These are phyloP conservation scores for Hypotaenidia okinawae DNA, from an alignment of 2,797 vertebrate species.

Conservation along the genomic window DNA sequence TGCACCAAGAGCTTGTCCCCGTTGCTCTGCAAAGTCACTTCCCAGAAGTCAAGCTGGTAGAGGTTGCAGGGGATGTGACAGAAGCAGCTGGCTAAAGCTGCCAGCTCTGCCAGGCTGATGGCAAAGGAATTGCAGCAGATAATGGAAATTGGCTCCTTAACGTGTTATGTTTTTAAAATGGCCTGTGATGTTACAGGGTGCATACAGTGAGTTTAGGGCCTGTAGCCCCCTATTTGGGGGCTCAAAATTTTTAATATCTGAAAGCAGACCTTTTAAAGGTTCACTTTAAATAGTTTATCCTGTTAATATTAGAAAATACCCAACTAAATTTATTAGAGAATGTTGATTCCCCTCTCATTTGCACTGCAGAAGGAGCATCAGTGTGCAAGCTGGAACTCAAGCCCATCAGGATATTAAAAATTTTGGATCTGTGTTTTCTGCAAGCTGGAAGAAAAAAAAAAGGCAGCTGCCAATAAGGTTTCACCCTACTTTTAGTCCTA, in stretches of 20 bases:
- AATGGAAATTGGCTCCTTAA: not conserved
- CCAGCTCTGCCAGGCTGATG: not conserved
- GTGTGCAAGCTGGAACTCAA: not conserved
- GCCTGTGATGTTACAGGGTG: not conserved
- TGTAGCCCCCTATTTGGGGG: not conserved
- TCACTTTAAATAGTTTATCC: not conserved
- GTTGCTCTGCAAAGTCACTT: not conserved
- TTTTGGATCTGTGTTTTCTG: not conserved
- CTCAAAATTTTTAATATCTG: not conserved
- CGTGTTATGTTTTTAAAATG: not conserved
- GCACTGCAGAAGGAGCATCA: not conserved
- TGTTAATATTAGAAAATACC: not conserved
- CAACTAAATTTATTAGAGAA: not conserved
- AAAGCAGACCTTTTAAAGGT: not conserved
- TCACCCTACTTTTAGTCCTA: not conserved
- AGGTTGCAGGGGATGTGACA: not conserved
- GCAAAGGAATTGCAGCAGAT: constrained; percentile 12
- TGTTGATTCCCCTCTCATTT: not conserved
- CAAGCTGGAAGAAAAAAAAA: not conserved
- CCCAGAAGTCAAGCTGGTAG: not conserved
- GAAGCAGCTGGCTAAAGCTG: not conserved
- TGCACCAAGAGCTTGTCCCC: not conserved
- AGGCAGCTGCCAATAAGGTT: not conserved
- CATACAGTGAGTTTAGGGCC: not conserved
- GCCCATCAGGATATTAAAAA: not conserved